A percentile compares a stretch with the other conserved stretches of the same genome.
Evolutionary conservation across 2,797 vertebrate genomes (phyloP).

Genomic region (Cheracebus regulus): DNA sequence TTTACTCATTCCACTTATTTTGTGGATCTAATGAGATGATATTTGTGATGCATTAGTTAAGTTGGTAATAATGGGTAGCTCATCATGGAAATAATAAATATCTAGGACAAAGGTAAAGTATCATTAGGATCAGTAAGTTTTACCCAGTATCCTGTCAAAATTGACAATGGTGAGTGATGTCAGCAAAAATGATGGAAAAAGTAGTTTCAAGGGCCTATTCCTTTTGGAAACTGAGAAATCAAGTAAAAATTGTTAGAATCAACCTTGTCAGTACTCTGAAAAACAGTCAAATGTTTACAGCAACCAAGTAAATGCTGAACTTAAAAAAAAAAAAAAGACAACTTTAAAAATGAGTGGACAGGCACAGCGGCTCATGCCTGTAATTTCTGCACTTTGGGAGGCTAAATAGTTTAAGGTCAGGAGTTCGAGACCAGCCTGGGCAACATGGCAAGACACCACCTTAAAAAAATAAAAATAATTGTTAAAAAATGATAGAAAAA

Average conservation of each 20-base stretch:
- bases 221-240: not conserved
- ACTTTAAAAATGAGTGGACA: not conserved
- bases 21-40: not conserved
- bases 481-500: not conserved
- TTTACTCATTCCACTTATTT: not conserved
- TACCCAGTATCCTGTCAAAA: not conserved
- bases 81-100: not conserved
- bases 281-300: not conserved
- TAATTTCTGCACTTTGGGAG: too few relatives aligned
- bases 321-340: not conserved
- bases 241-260: not conserved
- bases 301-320: not conserved
- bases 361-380: too few relatives aligned
- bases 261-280: not conserved
- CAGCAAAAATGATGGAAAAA: not conserved
- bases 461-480: too few relatives aligned
- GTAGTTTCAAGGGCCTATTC: not conserved
- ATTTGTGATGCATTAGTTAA: not conserved
- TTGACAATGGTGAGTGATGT: not conserved
- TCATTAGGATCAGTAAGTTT: not conserved
- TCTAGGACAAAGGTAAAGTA: not conserved
- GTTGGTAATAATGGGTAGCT: not conserved
- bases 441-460: too few relatives aligned
- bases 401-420: too few relatives aligned
- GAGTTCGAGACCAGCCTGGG: too few relatives aligned